Conservation (phyloP, 2,888 invertebrate genomes). For the Mesoligia furuncula region DNA sequence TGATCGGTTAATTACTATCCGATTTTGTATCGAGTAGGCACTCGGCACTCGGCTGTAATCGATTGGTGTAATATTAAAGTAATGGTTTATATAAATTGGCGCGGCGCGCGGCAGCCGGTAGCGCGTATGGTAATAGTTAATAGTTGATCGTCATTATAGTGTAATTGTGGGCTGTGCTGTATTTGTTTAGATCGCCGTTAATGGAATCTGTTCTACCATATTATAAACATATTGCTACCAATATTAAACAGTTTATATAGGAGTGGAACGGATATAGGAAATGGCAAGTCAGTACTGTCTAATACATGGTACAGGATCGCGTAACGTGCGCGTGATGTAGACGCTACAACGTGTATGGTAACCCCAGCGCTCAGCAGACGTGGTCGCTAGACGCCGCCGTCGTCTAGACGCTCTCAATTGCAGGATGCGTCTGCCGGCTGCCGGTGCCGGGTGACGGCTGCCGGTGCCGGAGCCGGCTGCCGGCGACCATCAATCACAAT, state of each 20-base stretch:
- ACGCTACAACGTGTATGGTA: neutral
- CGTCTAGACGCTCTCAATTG: constrained; percentile 69
- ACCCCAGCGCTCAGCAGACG: constrained; percentile 7
- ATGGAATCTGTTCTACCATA: constrained; percentile 16
- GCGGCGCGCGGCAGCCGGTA: constrained; percentile 66
- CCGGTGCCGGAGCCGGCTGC: constrained; percentile 28
- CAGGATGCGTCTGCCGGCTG: constrained; percentile 58
- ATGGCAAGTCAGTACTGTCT: neutral
- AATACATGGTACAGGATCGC: no score
- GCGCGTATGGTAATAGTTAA: constrained; percentile 69
- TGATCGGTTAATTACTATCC: constrained; percentile 78
- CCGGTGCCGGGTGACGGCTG: constrained; percentile 28
- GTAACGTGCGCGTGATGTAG: neutral
- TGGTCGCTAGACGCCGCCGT: constrained; percentile 10
- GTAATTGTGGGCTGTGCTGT: constrained; percentile 38
- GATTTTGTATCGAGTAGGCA: constrained; percentile 65
- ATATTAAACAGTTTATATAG: neutral
- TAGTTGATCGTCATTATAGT: constrained; percentile 49
- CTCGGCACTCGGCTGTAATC: constrained; percentile 58
- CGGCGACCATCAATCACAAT: constrained; percentile 63
- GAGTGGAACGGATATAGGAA: no score
- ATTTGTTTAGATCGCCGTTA: constrained; percentile 48
- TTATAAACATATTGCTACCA: constrained; percentile 1
- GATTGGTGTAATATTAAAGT: constrained; percentile 74
- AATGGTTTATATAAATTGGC: constrained; percentile 73